A percentile compares a stretch with the other conserved stretches of the same genome.
These are phyloP conservation scores for Dicyrtoma fusca DNA, from an alignment of 2,888 invertebrate genomes.

Conservation along the genomic window DNA sequence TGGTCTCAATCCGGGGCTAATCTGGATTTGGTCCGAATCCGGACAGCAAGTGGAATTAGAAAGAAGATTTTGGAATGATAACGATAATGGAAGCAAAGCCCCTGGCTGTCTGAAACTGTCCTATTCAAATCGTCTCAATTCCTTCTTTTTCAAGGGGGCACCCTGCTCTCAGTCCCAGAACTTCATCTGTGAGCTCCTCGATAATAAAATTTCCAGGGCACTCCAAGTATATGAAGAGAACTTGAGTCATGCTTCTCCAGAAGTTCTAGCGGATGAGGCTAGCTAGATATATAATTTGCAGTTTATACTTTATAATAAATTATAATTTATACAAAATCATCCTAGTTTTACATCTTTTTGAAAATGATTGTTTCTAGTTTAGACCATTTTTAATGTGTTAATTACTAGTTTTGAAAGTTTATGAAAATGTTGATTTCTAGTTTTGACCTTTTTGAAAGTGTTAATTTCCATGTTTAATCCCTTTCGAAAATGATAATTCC, in stretches of 20 bases:
- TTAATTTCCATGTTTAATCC: no score
- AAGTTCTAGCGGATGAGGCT: no score
- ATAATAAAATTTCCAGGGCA: constrained; percentile 53
- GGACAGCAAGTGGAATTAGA: constrained; percentile 54
- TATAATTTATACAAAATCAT: no score
- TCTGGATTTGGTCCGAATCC: constrained; percentile 57
- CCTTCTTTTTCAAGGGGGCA: constrained; percentile 50
- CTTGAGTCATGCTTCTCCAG: constrained; percentile 8
- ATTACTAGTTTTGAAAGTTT: no score
- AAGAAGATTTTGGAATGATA: constrained; percentile 55
- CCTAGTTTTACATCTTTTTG: no score
- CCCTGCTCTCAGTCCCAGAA: constrained; percentile 54
- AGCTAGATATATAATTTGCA: no score
- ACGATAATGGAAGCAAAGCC: constrained; percentile 50
- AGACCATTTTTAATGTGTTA: no score
- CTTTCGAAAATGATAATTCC: no score
- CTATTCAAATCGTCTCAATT: constrained; percentile 46
- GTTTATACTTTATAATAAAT: not conserved
- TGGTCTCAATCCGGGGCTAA: constrained; percentile 54
- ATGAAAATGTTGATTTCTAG: no score
- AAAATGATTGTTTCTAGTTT: no score
- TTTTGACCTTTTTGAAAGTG: no score
- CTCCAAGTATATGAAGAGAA: constrained; percentile 49
- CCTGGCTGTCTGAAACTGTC: constrained; percentile 55
- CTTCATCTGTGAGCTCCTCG: constrained; percentile 52